Percentiles rank a stretch among this genome's conserved stretches.
phyloP scores from a whole-genome alignment of 2,113 vertebrate genomes.

The Heterocephalus glaber region DNA sequence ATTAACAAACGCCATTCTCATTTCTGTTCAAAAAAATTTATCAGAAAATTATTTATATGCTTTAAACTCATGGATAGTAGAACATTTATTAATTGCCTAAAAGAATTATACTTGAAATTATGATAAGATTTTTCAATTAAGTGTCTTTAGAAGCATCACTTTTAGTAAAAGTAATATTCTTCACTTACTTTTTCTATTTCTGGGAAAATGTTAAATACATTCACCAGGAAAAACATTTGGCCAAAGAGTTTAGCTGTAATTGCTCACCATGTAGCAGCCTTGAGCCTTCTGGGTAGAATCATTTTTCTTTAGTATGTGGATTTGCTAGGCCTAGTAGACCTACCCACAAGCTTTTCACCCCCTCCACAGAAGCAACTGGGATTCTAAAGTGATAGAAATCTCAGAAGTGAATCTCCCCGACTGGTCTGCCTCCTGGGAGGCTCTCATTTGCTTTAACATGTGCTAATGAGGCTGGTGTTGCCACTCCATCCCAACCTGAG shows the following conservation, averaged over 20 bases:
- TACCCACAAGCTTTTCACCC: background rate
- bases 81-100: background rate
- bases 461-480: background rate
- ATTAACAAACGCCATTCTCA: slow-evolving; percentile 32
- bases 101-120: background rate
- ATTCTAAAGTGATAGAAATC: background rate
- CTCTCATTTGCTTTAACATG: background rate
- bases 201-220: background rate
- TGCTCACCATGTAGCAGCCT: background rate
- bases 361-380: background rate
- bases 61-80: background rate
- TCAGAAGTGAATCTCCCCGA: slow-evolving; percentile 27
- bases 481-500: background rate
- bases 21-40: slow-evolving; percentile 9
- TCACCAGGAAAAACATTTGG: background rate
- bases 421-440: background rate
- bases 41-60: slow-evolving; percentile 30
- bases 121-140: background rate
- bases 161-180: slow-evolving; percentile 38
- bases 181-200: background rate
- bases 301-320: background rate
- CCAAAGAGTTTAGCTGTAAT: background rate
- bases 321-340: background rate
- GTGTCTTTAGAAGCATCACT: background rate
- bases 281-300: background rate